These are phyloP conservation scores for Sternotherus odoratus DNA, from an alignment of 2,797 vertebrate species.

Conservation along the genomic window DNA sequence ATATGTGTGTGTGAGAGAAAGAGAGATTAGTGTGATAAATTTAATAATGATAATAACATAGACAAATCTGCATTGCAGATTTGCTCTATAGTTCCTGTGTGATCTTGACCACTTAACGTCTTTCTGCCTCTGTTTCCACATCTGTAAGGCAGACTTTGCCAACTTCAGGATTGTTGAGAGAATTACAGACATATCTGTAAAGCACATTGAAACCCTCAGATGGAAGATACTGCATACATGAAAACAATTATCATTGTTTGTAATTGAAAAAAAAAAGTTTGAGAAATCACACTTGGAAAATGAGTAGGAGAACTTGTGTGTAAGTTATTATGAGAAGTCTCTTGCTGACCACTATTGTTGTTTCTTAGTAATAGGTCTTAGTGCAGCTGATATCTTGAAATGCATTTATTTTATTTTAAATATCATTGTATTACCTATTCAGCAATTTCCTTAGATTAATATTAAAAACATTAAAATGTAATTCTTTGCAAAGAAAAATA, in stretches of 20 bases:
- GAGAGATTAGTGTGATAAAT: too few species aligned
- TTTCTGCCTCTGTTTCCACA: constrained; percentile 68
- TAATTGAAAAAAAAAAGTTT: constrained; percentile 41
- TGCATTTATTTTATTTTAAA: neutral
- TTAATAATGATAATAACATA: too few species aligned
- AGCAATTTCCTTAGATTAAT: neutral
- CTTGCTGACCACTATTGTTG: neutral
- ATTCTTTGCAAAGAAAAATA: neutral
- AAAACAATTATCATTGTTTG: constrained; percentile 66
- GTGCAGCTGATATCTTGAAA: neutral
- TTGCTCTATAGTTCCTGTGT: constrained; percentile 52
- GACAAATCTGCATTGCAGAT: neutral
- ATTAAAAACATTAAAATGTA: neutral
- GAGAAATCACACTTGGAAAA: constrained; percentile 15
- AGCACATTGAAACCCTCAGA: constrained; percentile 61
- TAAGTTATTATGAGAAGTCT: constrained; percentile 5
- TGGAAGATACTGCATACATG: constrained; percentile 53
- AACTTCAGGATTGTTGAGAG: constrained; percentile 70
- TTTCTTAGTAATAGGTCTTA: neutral
- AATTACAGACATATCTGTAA: constrained; percentile 74
- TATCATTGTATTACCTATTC: neutral
- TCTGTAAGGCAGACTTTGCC: constrained; percentile 67
- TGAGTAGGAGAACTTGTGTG: neutral
- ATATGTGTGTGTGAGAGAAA: neutral
- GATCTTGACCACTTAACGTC: constrained; percentile 65